A percentile compares a stretch with the other conserved stretches of the same genome.
Evolutionary conservation across 1,140 invertebrate genomes (phyloP).

Genomic region (Scaptodrosophila lebanonensis): DNA sequence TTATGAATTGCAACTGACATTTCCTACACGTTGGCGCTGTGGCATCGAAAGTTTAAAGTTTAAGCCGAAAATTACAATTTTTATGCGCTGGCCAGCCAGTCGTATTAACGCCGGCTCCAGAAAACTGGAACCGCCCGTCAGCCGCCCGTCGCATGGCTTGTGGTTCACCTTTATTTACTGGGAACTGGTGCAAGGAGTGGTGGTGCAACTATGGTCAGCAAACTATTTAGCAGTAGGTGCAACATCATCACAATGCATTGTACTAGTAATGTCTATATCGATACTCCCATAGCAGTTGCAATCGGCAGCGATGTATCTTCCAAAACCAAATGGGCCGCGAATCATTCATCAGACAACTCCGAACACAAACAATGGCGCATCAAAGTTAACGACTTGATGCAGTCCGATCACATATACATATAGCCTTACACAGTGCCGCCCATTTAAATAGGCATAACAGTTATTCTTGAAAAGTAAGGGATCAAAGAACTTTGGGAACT

Average conservation of each 20-base stretch:
- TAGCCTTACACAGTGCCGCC: too few species aligned
- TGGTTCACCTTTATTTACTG: conserved; percentile 38
- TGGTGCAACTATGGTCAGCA: conserved; percentile 42
- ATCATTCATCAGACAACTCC: too few species aligned
- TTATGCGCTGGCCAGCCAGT: conserved; percentile 50
- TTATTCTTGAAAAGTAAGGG: too few species aligned
- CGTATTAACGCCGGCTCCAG: conserved; percentile 9
- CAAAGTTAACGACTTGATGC: too few species aligned
- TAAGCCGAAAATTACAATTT: conserved; percentile 49
- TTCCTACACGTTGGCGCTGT: conserved; percentile 54
- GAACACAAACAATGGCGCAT: too few species aligned
- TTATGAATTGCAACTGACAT: conserved; percentile 73
- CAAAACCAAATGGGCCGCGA: too few species aligned
- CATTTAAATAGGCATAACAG: too few species aligned
- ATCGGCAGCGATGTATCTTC: too few species aligned
- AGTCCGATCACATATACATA: too few species aligned
- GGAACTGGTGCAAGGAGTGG: conserved; percentile 56
- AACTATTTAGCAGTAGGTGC: conserved; percentile 7
- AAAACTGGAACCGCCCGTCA: background rate
- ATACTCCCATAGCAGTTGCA: too few species aligned
- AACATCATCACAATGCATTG: background rate
- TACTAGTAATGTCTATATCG: conserved; percentile 60
- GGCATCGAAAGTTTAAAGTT: conserved; percentile 67
- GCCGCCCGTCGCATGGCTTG: conserved; percentile 28
- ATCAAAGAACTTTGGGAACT: too few species aligned